A percentile compares a stretch with the other conserved stretches of the same genome.
Evolutionary conservation across 2,797 vertebrate species (phyloP).

Genomic region (Brotula barbata): DNA sequence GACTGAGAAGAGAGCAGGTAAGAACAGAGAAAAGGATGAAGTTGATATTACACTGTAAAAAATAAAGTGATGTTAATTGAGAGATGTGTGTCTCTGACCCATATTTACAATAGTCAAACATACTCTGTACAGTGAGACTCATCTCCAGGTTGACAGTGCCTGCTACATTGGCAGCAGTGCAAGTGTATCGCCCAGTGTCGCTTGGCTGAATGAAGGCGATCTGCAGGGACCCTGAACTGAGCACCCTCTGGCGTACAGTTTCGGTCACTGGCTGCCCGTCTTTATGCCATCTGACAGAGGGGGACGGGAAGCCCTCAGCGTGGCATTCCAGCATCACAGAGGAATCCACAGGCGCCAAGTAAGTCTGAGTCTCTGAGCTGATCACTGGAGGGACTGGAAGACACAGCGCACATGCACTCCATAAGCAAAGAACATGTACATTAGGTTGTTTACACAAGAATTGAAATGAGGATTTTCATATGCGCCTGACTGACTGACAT

Average conservation of each 20-base stretch:
- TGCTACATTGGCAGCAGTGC: constrained; percentile 85
- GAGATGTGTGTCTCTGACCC: too few species aligned
- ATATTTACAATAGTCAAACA: constrained; percentile 9
- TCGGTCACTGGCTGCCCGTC: constrained; percentile 81
- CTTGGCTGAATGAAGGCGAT: constrained; percentile 84
- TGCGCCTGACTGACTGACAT: background rate
- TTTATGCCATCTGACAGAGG: constrained; percentile 87
- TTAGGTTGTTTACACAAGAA: too few species aligned
- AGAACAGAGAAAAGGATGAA: background rate
- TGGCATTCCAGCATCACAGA: constrained; percentile 86
- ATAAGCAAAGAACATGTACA: background rate
- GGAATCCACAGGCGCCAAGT: constrained; percentile 83
- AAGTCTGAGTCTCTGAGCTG: constrained; percentile 72
- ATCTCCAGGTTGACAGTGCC: constrained; percentile 81
- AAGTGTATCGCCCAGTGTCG: constrained; percentile 87
- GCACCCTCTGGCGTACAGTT: constrained; percentile 81
- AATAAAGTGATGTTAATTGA: too few species aligned
- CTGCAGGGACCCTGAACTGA: constrained; percentile 88
- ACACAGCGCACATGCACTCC: background rate
- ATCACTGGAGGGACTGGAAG: constrained; percentile 89
- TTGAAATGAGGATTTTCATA: background rate
- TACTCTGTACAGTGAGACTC: constrained; percentile 86
- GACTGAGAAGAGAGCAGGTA: constrained; percentile 70
- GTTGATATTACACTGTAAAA: too few species aligned
- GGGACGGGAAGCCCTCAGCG: constrained; percentile 83